Evolutionary conservation across 2,113 vertebrate species (phyloP).

Genomic region (Ophiodon elongatus): DNA sequence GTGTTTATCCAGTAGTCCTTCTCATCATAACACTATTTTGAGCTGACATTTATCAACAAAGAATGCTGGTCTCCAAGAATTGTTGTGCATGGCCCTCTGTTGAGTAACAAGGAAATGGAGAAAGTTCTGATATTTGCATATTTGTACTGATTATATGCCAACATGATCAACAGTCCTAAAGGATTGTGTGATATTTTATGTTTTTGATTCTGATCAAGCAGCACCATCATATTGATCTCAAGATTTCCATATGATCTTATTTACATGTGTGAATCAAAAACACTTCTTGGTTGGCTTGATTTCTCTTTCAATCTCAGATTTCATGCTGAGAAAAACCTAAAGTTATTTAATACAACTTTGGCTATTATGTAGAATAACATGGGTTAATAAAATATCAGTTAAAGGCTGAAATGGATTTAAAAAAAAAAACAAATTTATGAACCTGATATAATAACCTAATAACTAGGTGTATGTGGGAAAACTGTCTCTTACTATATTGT

Average conservation of each 20-base stretch:
- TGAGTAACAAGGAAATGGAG: conserved; percentile 45
- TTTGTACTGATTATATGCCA: neutral
- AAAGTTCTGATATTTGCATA: neutral
- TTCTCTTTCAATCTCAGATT: neutral
- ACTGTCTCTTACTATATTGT: neutral
- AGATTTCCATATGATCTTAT: neutral
- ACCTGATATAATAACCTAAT: neutral
- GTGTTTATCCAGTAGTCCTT: conserved; percentile 74
- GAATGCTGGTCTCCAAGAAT: conserved; percentile 56
- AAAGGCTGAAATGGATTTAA: neutral
- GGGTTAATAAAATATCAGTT: neutral
- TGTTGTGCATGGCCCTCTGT: conserved; percentile 70
- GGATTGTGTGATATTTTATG: neutral
- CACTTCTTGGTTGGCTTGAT: neutral
- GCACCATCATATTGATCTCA: neutral
- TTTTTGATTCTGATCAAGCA: neutral
- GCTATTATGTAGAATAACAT: neutral
- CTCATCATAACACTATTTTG: conserved; percentile 51
- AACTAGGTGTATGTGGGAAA: neutral
- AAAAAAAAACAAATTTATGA: neutral
- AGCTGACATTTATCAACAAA: conserved; percentile 19
- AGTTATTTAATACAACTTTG: neutral
- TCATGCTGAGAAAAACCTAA: neutral
- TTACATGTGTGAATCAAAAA: neutral
- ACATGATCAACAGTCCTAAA: neutral